Evolutionary conservation across 2,113 vertebrate genomes (phyloP).

Genomic region (Stomatorhinus ivindoensis): DNA sequence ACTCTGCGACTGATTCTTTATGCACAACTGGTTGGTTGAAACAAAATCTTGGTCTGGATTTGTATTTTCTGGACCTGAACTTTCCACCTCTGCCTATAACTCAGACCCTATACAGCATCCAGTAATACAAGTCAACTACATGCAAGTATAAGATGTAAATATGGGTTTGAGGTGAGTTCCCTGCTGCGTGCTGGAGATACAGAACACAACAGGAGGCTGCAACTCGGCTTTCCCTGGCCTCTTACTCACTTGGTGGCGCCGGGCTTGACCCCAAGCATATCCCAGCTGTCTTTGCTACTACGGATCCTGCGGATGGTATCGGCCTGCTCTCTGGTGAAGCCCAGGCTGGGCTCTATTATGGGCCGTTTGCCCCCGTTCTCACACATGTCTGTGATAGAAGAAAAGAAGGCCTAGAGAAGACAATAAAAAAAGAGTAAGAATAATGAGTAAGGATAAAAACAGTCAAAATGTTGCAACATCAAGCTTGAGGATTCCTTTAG

Average conservation of each 20-base stretch:
- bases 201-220: not conserved
- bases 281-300: conserved; percentile 92
- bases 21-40: no score
- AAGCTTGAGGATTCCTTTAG: not conserved
- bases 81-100: not conserved
- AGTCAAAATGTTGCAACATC: not conserved
- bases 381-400: conserved; percentile 83
- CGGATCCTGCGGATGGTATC: conserved; percentile 86
- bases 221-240: not conserved
- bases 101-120: not conserved
- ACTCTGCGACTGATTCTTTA: no score
- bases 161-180: not conserved
- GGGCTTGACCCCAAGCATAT: conserved; percentile 86
- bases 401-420: conserved; percentile 73
- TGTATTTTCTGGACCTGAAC: no score
- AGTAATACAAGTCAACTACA: not conserved
- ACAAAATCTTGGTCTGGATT: no score
- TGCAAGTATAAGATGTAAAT: not conserved
- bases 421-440: not conserved
- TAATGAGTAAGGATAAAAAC: not conserved
- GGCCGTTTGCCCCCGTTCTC: conserved; percentile 85
- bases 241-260: conserved; percentile 76
- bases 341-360: conserved; percentile 56
- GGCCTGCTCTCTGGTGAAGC: conserved; percentile 89
- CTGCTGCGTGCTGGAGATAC: not conserved